phyloP scores from a whole-genome alignment of 2,113 vertebrate species.

The pig (Sus scrofa) region DNA sequence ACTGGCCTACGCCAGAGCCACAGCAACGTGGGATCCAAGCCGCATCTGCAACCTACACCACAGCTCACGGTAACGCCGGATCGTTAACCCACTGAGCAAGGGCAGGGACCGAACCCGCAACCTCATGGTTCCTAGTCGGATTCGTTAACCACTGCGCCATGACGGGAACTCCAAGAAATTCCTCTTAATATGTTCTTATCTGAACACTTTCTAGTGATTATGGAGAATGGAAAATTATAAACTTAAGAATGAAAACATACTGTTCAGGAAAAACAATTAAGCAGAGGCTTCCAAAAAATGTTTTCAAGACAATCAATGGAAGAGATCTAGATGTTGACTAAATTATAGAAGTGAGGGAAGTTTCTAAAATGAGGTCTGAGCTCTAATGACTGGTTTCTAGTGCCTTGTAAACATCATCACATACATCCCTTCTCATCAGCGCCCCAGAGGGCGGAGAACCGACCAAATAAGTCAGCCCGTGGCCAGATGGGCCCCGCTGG shows the following conservation, averaged over 20 bases:
- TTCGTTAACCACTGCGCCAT: too few species aligned
- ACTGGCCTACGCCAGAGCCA: too few species aligned
- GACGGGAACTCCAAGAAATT: neutral
- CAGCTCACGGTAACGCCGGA: too few species aligned
- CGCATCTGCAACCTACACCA: too few species aligned
- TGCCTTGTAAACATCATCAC: neutral
- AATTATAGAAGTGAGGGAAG: neutral
- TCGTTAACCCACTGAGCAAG: too few species aligned
- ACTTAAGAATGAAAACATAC: neutral
- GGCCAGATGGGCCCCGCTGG: neutral
- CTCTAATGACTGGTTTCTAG: neutral
- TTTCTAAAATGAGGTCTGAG: neutral
- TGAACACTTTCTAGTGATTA: neutral
- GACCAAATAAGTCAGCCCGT: fast-evolving
- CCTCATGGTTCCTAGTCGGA: too few species aligned
- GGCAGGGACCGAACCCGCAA: too few species aligned
- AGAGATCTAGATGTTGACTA: neutral
- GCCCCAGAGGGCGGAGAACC: neutral
- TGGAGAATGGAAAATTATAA: neutral
- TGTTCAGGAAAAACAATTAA: neutral
- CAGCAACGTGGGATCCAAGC: too few species aligned
- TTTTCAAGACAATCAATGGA: neutral
- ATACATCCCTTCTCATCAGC: neutral
- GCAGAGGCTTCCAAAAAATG: neutral
- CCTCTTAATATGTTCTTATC: neutral